Conservation (phyloP, 2,113 vertebrate species). For the Trematocara zebra region DNA sequence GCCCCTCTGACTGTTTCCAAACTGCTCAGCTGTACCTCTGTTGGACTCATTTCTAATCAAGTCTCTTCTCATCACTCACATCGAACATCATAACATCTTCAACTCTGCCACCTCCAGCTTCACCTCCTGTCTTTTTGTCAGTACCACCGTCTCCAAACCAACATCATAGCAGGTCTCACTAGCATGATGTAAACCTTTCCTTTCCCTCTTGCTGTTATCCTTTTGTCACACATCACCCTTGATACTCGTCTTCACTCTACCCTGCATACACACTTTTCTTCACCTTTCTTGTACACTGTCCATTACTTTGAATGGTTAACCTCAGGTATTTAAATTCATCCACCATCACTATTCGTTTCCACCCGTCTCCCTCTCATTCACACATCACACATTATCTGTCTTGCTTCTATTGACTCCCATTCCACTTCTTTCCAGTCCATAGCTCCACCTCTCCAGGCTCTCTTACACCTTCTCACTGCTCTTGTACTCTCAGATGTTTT, state of each 20-base stretch:
- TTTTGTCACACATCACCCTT: background rate
- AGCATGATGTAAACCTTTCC: background rate
- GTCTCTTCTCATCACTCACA: background rate
- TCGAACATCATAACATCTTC: background rate
- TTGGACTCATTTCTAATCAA: background rate
- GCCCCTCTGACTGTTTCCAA: background rate
- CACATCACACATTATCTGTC: background rate
- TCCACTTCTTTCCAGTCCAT: background rate
- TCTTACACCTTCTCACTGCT: background rate
- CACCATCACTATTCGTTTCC: background rate
- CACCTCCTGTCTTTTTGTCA: background rate
- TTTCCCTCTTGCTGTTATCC: background rate
- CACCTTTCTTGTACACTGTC: background rate
- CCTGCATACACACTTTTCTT: background rate
- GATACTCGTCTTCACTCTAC: background rate
- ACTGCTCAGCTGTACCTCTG: background rate
- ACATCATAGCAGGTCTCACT: background rate
- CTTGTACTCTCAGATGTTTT: background rate
- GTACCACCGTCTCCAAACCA: background rate
- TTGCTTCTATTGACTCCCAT: fast-evolving
- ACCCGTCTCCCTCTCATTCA: background rate
- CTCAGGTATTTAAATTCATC: background rate
- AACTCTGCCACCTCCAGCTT: background rate
- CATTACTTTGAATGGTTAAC: background rate
- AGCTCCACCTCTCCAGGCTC: background rate